Evolutionary conservation across 1,140 invertebrate species (phyloP), one percentile per base, ranked within the genome.

Genomic region (Zophobas morio): DNA sequence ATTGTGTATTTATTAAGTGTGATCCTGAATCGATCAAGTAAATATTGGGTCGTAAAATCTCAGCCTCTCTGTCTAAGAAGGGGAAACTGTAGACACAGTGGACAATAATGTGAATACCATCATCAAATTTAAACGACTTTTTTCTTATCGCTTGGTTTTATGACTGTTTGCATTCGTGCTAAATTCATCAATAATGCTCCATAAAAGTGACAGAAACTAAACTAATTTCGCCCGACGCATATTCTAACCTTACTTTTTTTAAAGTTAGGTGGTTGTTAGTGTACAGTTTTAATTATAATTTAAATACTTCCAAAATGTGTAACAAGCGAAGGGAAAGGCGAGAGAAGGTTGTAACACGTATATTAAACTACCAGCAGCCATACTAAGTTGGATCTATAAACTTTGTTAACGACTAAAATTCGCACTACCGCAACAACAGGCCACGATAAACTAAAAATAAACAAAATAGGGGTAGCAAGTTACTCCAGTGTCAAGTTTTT

Each of bases 371-470:
- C 53, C n/a, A 66, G 8, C 54, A 35, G 33, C 54, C 32, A 35
- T 57, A 34, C 33, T 36, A 57, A 66, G 37, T 66, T 66, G 4
- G 8, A 51, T 51, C 49, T 51, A 51, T 40, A 66, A 66, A 40
- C 37, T 63, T 51, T 51, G 4, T 20, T 2, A 51, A 51, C 49
- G 6, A 51, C 6, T 51, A 20, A 2, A 51, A 51, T 6, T 51
- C 42, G 3, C 42, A 4, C 49, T 4, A 20, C 3, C 6, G 2
- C 6, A 6, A 39, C 2, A 42, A n/a, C n/a, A 66, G 42, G 40
- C 60, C 1, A 8, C 60, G 42, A 40, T 42, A 66, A 66, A 66
- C 39, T 40, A 66, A 66, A 63, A 63, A 63, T 63, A 40, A 37
- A 39, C 36, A 40, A 63, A 40, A n/a, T 40, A 63, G 6, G 3